These are phyloP conservation scores for Empis livida DNA, from an alignment of 2,888 invertebrate genomes.

Conservation along the genomic window DNA sequence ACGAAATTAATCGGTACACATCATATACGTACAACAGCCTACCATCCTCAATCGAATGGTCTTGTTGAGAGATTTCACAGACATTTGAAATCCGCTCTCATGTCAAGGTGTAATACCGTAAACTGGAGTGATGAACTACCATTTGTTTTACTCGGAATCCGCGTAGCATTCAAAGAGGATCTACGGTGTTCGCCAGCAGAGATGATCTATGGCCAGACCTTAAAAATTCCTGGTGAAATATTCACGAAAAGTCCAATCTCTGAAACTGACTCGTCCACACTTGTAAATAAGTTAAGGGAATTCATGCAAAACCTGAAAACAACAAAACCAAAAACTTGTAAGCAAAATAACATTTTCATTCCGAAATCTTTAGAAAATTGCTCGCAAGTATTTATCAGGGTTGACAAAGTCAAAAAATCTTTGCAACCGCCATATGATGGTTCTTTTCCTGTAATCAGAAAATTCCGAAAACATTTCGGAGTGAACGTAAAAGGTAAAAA, in stretches of 20 bases:
- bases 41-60: not conserved
- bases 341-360: no score
- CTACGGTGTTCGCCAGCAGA: not conserved
- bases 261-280: no score
- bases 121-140: no score
- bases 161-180: not conserved
- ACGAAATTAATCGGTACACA: not conserved
- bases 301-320: no score
- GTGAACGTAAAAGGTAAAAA: not conserved
- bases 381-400: conserved; percentile 1
- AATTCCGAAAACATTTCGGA: not conserved
- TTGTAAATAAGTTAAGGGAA: no score
- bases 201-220: not conserved
- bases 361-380: no score
- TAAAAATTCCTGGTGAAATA: not conserved
- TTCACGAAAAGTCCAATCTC: not conserved
- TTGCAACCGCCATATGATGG: conserved; percentile 4
- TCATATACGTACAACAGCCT: not conserved
- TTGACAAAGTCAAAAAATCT: not conserved
- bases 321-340: no score
- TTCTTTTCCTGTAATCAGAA: conserved; percentile 1
- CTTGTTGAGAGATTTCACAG: not conserved
- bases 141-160: no score
- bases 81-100: not conserved
- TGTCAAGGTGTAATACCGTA: not conserved